These are phyloP conservation scores for Orchestes rusci DNA, from an alignment of 2,888 invertebrate species.

Conservation along the genomic window DNA sequence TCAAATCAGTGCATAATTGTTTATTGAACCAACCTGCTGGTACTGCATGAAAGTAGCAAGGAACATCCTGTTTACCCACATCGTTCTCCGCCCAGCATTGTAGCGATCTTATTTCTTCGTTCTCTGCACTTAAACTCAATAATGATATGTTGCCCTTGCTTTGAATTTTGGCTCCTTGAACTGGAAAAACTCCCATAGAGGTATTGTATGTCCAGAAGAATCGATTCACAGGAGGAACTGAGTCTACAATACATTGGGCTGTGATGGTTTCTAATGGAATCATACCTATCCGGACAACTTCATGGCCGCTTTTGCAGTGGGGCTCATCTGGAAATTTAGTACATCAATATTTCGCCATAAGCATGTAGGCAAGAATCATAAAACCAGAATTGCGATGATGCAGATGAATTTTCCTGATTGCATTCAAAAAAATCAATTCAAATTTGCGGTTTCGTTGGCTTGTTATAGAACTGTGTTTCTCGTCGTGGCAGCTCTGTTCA, in stretches of 20 bases:
- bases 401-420: no score
- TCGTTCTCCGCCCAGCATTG: slow-evolving; percentile 85
- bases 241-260: slow-evolving; percentile 74
- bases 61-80: slow-evolving; percentile 71
- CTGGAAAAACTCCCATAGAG: slow-evolving; percentile 63
- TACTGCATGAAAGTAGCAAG: slow-evolving; percentile 75
- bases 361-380: no score
- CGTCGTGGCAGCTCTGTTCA: no score
- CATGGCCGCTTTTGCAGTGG: slow-evolving; percentile 65
- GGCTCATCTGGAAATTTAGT: slow-evolving; percentile 65
- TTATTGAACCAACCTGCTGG: slow-evolving; percentile 70
- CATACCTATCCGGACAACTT: slow-evolving; percentile 63
- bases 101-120: slow-evolving; percentile 58
- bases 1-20: no score
- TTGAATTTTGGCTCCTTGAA: slow-evolving; percentile 54
- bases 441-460: no score
- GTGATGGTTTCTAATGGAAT: slow-evolving; percentile 65
- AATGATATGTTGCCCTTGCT: slow-evolving; percentile 46
- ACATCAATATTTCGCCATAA: no score
- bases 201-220: slow-evolving; percentile 85
- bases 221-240: slow-evolving; percentile 63
- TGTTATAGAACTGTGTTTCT: no score
- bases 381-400: no score
- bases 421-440: no score
- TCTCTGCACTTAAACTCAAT: slow-evolving; percentile 52